Evolutionary conservation across 1,140 invertebrate species (phyloP), one percentile per base, ranked within the genome.

Genomic region (Periplaneta americana): DNA sequence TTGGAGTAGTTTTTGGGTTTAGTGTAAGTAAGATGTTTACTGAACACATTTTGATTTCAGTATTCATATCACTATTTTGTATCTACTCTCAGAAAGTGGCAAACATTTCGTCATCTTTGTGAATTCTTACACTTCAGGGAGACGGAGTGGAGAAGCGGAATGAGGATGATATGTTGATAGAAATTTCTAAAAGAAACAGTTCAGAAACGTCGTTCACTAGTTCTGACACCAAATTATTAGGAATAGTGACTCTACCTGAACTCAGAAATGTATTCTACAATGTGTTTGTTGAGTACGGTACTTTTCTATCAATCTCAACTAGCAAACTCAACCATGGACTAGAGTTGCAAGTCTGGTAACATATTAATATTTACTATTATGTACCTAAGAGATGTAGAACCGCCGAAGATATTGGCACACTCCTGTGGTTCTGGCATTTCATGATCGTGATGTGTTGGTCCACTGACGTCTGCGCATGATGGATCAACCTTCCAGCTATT

Each of bases 401-500:
- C 88, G 32, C 91, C 88, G 87, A 96, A 95, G 39, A 94, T 90
- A 39, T 92, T 89, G 2, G 91, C 91, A 84, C 94, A 95, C 83
- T 86, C 34, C 81, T 84, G 74, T 66, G 82, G 74, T 66, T 81
- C 31, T 83, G 74, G 85, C 87, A 87, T 57, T 75, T 85, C 83
- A 39, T 89, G 87, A 15, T 85, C 78, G 37, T 89, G 87, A 17
- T 85, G 76, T 18, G 84, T 84, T 84, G 87, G 87, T 33, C 34
- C 87, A 77, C 89, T 85, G 8, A 90, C 91, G 32, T 87, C 85
- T 15, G 89, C 83, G 85, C 94, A 95, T 18, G 88, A 83, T 18
- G 88, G 83, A 36, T 89, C 88, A 77, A 95, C 85, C 82, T 91
- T 92, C 88, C 94, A 95, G 1, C 92, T 90, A 85, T 95, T 95